Conservation (phyloP, 2,888 invertebrate genomes). For the Melolontha melolontha region DNA sequence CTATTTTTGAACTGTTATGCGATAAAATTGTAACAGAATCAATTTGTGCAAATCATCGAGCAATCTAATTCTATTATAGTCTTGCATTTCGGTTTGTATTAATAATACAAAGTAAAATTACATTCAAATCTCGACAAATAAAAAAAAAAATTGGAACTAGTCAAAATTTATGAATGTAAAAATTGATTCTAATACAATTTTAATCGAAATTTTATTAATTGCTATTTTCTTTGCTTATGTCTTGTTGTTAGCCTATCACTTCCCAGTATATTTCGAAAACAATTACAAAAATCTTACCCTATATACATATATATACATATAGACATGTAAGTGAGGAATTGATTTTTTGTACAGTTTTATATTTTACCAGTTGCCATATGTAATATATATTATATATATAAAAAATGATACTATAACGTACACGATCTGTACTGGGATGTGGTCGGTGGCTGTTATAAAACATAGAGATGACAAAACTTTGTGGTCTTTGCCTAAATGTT, state of each 20-base stretch:
- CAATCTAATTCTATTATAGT: too few relatives aligned
- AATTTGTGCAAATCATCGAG: not conserved
- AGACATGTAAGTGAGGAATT: conserved; percentile 52
- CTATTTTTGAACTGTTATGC: conserved; percentile 36
- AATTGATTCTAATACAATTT: conserved; percentile 20
- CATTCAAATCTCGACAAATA: not conserved
- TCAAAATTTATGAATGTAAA: conserved; percentile 15
- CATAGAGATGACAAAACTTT: conserved; percentile 38
- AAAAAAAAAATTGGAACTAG: conserved; percentile 17
- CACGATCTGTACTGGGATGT: conserved; percentile 34
- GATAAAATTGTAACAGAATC: conserved; percentile 34
- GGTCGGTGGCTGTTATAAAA: conserved; percentile 40
- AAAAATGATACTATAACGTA: conserved; percentile 26
- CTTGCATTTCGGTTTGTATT: too few relatives aligned
- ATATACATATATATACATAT: conserved; percentile 29
- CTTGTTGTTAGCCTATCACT: conserved; percentile 39
- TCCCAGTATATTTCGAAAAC: conserved; percentile 33
- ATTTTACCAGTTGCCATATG: conserved; percentile 46
- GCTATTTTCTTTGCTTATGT: conserved; percentile 41
- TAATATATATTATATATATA: conserved; percentile 32
- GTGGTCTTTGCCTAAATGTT: conserved; percentile 45
- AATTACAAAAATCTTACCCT: conserved; percentile 34
- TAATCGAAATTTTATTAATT: conserved; percentile 33
- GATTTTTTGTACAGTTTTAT: conserved; percentile 56
- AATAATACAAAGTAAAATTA: not conserved